phyloP scores from a whole-genome alignment of 2,797 vertebrate genomes.

The Cetoscarus ocellatus region DNA sequence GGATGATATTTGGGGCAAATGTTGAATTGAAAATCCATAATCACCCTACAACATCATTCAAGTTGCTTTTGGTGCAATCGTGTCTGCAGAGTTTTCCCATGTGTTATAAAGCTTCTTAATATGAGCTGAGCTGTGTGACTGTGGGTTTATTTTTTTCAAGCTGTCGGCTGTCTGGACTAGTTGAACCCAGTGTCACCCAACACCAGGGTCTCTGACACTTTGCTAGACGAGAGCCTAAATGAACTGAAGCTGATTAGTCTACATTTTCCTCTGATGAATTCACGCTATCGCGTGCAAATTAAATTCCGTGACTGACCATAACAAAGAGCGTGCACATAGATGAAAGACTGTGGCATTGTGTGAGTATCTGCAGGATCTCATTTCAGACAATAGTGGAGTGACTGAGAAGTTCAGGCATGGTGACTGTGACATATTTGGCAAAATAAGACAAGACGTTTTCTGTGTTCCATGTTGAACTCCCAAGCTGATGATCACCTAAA shows the following conservation, averaged over 20 bases:
- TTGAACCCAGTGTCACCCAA: constrained; percentile 42
- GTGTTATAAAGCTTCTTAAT: constrained; percentile 72
- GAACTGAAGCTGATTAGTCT: constrained; percentile 22
- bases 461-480: constrained; percentile 17
- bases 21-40: neutral
- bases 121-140: constrained; percentile 75
- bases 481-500: constrained; percentile 30
- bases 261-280: constrained; percentile 22
- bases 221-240: constrained; percentile 19
- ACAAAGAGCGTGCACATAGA: constrained; percentile 20
- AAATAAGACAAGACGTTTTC: constrained; percentile 17
- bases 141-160: constrained; percentile 34
- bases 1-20: neutral
- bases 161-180: constrained; percentile 38
- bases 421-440: constrained; percentile 27
- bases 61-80: constrained; percentile 32
- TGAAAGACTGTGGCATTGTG: constrained; percentile 45
- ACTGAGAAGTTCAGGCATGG: constrained; percentile 32
- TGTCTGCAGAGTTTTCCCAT: constrained; percentile 57
- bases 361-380: constrained; percentile 25
- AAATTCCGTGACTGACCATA: constrained; percentile 32
- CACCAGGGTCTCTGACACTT: constrained; percentile 31
- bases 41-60: constrained; percentile 25
- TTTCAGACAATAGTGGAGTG: constrained; percentile 37
- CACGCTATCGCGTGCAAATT: constrained; percentile 6